Evolutionary conservation across 2,797 vertebrate genomes (phyloP).

Genomic region (Sarcoramphus papa): DNA sequence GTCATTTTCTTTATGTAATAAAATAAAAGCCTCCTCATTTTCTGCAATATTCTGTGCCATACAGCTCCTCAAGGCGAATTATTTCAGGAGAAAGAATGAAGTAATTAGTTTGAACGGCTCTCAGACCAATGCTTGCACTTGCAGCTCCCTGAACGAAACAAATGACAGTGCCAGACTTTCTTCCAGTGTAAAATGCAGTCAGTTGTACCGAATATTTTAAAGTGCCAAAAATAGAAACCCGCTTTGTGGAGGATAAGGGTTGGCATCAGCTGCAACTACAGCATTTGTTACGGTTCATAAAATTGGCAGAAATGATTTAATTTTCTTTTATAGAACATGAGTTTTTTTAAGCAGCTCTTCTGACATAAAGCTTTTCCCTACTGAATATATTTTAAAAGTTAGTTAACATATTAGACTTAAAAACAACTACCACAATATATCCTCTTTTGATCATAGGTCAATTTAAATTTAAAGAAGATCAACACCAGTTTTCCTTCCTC

Average conservation of each 20-base stretch:
- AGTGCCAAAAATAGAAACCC: constrained; percentile 67
- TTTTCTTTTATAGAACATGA: constrained; percentile 22
- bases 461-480: not conserved
- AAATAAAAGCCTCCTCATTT: not conserved
- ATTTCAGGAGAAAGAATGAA: not conserved
- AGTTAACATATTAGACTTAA: not conserved
- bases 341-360: not conserved
- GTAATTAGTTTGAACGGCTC: not conserved
- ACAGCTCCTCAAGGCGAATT: not conserved
- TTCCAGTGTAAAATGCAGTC: constrained; percentile 43
- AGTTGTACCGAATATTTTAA: constrained; percentile 56
- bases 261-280: constrained; percentile 59
- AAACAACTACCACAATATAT: not conserved
- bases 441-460: not conserved
- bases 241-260: constrained; percentile 47
- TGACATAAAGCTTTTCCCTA: not conserved
- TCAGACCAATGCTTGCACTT: not conserved
- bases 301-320: constrained; percentile 23
- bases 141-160: not conserved
- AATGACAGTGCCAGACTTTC: constrained; percentile 41
- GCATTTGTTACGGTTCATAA: constrained; percentile 56
- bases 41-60: not conserved
- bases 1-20: not conserved
- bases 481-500: not conserved
- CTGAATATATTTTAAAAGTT: not conserved